phyloP scores from a whole-genome alignment of 2,888 invertebrate genomes.

The Liodrosophila aerea region DNA sequence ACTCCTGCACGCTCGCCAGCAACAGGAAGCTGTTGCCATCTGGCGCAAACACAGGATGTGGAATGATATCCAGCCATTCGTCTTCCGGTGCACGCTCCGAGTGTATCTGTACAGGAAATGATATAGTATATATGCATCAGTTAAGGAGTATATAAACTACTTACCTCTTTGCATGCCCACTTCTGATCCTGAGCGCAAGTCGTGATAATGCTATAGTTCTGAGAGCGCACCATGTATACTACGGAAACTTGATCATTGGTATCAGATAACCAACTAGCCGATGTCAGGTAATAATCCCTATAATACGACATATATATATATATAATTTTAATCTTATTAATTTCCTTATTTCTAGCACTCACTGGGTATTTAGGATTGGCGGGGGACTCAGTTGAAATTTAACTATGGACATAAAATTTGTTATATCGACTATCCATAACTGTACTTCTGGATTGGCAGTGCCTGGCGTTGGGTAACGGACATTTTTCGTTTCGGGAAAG shows the following conservation, averaged over 20 bases:
- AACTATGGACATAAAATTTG: conserved; percentile 86
- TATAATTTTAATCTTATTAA: too few relatives aligned
- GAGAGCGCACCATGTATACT: conserved; percentile 96
- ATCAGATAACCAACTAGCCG: conserved; percentile 93
- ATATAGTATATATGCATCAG: neutral
- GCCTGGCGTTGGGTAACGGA: conserved; percentile 94
- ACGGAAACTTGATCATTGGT: conserved; percentile 90
- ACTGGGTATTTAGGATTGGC: conserved; percentile 90
- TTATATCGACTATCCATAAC: conserved; percentile 91
- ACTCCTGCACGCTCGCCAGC: conserved; percentile 92
- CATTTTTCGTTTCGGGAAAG: conserved; percentile 90
- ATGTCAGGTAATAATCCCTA: conserved; percentile 95
- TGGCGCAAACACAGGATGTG: conserved; percentile 91
- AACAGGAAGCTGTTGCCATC: conserved; percentile 93
- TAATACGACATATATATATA: neutral
- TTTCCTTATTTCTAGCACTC: too few relatives aligned
- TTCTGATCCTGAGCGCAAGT: conserved; percentile 90
- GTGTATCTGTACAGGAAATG: conserved; percentile 86
- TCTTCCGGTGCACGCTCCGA: conserved; percentile 92
- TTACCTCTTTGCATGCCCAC: conserved; percentile 93
- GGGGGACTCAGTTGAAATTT: conserved; percentile 89
- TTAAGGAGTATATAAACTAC: conserved; percentile 35
- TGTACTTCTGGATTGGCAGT: conserved; percentile 92
- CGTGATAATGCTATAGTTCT: conserved; percentile 94
- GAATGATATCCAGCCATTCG: conserved; percentile 93